Base-by-base conservation (phyloP, 2,797 vertebrate species). In the Fistularia tabacaria region DNA sequence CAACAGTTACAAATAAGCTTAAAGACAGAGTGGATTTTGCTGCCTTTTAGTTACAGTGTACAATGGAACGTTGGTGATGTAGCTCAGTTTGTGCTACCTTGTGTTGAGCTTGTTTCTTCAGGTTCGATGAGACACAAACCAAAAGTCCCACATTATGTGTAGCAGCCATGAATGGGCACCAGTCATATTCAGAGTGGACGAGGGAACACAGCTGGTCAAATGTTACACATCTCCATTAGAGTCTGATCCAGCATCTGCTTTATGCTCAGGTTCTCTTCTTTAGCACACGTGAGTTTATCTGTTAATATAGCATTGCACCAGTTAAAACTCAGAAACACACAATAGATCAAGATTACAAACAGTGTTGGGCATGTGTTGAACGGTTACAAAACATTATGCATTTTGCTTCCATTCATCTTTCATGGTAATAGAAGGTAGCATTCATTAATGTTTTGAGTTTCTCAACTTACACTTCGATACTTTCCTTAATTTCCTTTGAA, bases 211-310 rank as follows among this genome's bases (percentile, higher is more conserved):
- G 69, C 52, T 54, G 60, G 90, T 98, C 94, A 98, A 93, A 97
- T 91, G 90, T 95, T 94, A 93, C 94, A 93, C 90, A 98, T 91
- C 90, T 98, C 95, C 93, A 91, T 90, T 86, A 98, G 93, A 88
- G 93, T 98, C 86, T 95, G 94, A 92, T 98, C 95, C 93, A 99
- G 87, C 91, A 93, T 93, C 93, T 94, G 93, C 88, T 94, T 94
- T 92, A 94, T 88, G 81, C 87, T 92, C 90, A 92, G 87, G 91
- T 94, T 93, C 65, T 98, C 96, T 91, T 96, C 94, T 91, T 95
- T 94, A 91, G 94, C 91, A 74, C 91, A 91, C 61, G 90, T 88
- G 83, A 97, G 91, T 95, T 97, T 94, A 87, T 97, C 97, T 99
- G 95, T 92, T 90, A 91, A 87, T 90, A 84, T 52, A 86, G 83